Evolutionary conservation across 2,888 invertebrate genomes (phyloP).

Genomic region (Drepanosiphum platanoidis): DNA sequence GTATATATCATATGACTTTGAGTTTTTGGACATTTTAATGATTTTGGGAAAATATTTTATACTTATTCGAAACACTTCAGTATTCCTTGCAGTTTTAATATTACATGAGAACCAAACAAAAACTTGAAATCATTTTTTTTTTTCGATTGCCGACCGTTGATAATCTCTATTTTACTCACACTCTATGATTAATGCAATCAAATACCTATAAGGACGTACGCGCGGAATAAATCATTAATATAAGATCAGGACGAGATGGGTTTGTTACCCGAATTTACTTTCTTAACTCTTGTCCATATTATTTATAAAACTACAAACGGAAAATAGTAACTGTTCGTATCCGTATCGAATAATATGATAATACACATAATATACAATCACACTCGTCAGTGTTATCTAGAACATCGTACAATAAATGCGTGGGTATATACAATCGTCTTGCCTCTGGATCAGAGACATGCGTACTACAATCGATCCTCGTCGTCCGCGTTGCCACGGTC

Average conservation of each 20-base stretch:
- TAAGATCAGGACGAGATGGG: not conserved
- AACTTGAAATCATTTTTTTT: too few relatives aligned
- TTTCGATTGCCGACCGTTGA: too few relatives aligned
- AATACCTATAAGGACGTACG: not conserved
- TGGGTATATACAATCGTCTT: constrained; percentile 45
- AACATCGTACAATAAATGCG: constrained; percentile 29
- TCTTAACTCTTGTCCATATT: too few relatives aligned
- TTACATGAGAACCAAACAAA: too few relatives aligned
- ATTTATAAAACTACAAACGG: not conserved
- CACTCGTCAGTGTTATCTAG: not conserved
- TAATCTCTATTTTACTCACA: too few relatives aligned
- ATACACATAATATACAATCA: not conserved
- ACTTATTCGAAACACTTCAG: too few relatives aligned
- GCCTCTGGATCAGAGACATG: not conserved
- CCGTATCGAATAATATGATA: not conserved
- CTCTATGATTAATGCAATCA: not conserved
- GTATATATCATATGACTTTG: too few relatives aligned
- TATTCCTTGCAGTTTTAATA: too few relatives aligned
- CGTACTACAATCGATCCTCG: not conserved
- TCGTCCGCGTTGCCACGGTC: not conserved
- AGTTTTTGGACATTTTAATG: too few relatives aligned
- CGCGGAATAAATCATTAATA: not conserved
- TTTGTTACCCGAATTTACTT: too few relatives aligned
- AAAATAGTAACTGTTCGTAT: not conserved
- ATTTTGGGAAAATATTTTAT: too few relatives aligned